Evolutionary conservation across 2,113 vertebrate species (phyloP).

Genomic region (human (Homo sapiens)): DNA sequence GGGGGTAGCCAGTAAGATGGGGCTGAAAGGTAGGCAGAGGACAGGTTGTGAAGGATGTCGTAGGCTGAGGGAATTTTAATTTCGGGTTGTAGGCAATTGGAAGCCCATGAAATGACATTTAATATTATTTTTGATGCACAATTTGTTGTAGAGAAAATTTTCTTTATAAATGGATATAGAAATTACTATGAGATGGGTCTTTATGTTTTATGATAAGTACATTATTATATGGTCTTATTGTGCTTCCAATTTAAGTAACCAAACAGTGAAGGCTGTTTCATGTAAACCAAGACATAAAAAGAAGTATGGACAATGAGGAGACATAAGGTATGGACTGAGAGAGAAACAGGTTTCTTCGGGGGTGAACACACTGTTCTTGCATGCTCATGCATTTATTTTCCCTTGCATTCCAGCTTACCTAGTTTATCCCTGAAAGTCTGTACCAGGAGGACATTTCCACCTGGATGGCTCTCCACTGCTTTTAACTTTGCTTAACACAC

Average conservation of each 20-base stretch:
- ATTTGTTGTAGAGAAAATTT: conserved; percentile 32
- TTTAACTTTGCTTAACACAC: neutral
- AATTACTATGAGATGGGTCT: neutral
- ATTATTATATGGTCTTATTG: neutral
- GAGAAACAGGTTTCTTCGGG: neutral
- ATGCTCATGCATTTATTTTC: neutral
- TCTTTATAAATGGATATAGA: neutral
- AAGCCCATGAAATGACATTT: conserved; percentile 2
- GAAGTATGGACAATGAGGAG: neutral
- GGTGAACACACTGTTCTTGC: neutral
- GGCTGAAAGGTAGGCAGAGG: neutral
- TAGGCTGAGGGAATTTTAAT: neutral
- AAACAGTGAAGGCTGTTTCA: neutral
- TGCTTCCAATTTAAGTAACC: conserved; percentile 51
- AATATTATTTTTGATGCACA: neutral
- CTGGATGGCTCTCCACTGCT: neutral
- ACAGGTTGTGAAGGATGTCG: neutral
- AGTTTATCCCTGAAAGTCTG: neutral
- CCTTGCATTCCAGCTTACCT: neutral
- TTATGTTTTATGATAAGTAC: neutral
- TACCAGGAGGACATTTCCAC: neutral
- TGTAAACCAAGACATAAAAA: neutral
- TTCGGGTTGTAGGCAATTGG: neutral
- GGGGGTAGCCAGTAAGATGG: neutral
- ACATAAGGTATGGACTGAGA: neutral